Evolutionary conservation across 2,797 vertebrate genomes (phyloP).

Genomic region (Xerus rutilus): DNA sequence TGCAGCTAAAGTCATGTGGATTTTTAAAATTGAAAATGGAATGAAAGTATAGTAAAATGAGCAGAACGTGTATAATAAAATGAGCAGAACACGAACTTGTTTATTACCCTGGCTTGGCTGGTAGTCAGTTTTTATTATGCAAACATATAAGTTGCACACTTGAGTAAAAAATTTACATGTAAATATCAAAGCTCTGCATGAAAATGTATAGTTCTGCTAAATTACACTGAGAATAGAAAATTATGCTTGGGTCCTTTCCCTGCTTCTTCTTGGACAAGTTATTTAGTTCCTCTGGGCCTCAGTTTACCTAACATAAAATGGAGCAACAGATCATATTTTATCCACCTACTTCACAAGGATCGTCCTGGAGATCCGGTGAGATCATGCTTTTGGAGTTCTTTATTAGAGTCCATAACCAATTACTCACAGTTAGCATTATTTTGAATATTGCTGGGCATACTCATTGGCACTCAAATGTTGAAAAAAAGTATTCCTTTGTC

Average conservation of each 20-base stretch:
- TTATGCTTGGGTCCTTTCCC: background rate
- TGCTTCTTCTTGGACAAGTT: background rate
- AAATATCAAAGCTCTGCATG: background rate
- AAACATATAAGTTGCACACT: background rate
- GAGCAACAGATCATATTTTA: background rate
- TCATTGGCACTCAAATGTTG: background rate
- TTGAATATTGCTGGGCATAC: background rate
- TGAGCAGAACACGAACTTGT: background rate
- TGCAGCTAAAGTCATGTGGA: background rate
- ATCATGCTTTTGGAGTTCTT: background rate
- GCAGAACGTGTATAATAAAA: background rate
- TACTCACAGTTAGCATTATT: background rate
- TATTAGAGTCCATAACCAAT: background rate
- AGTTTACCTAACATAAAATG: background rate
- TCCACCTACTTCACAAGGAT: background rate
- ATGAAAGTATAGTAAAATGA: background rate
- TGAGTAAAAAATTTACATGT: constrained; percentile 11
- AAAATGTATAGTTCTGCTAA: background rate
- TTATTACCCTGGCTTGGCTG: constrained; percentile 17
- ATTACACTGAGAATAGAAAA: background rate
- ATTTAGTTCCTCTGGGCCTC: background rate
- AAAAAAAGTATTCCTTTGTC: background rate
- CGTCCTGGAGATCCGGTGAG: background rate
- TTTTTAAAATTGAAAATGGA: constrained; percentile 48
- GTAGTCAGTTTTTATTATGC: background rate